Conservation (phyloP, 2,797 vertebrate species). For the Smutsia gigantea region DNA sequence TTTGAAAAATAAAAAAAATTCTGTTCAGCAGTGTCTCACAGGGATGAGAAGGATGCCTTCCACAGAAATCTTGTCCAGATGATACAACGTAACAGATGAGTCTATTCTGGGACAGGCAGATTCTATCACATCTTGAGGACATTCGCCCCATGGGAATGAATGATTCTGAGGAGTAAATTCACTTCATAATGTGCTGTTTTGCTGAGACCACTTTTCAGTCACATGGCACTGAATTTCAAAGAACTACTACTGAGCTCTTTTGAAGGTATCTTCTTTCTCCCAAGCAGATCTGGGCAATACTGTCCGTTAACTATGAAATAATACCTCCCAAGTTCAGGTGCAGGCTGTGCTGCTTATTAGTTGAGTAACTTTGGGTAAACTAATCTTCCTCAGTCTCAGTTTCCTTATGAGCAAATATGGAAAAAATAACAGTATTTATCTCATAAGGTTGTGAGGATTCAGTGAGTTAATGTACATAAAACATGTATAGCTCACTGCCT, state of each 20-base stretch:
- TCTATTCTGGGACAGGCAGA: constrained; percentile 64
- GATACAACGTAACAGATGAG: constrained; percentile 67
- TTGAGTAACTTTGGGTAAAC: neutral
- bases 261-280: neutral
- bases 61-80: constrained; percentile 70
- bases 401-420: constrained; percentile 21
- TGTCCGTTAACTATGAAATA: neutral
- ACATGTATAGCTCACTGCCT: neutral
- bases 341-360: neutral
- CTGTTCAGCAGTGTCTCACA: constrained; percentile 64
- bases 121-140: constrained; percentile 58
- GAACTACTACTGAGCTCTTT: neutral
- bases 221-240: constrained; percentile 57
- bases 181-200: constrained; percentile 59
- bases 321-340: neutral
- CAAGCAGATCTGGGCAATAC: neutral
- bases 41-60: constrained; percentile 58
- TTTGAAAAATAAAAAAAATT: constrained; percentile 69
- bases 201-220: constrained; percentile 66
- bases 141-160: constrained; percentile 55
- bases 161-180: constrained; percentile 61
- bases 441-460: neutral
- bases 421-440: neutral
- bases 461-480: neutral
- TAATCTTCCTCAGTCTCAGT: constrained; percentile 2